phyloP scores from a whole-genome alignment of 2,113 vertebrate species.

The Mola mola region DNA sequence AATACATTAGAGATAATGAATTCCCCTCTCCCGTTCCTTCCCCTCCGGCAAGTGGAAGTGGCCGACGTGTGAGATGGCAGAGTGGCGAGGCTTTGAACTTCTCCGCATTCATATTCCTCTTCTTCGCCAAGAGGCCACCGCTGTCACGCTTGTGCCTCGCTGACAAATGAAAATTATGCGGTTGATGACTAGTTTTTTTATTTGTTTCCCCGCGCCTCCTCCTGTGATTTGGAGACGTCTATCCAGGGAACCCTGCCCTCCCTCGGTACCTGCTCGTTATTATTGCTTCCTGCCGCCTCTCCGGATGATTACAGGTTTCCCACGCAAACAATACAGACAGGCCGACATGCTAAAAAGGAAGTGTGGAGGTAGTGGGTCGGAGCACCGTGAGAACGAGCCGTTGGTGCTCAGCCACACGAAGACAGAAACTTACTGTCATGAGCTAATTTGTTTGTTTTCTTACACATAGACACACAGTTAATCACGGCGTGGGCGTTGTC shows the following conservation, averaged over 20 bases:
- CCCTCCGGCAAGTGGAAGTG: not conserved
- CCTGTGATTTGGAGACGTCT: conserved; percentile 35
- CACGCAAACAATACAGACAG: conserved; percentile 41
- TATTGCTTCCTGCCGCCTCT: conserved; percentile 6
- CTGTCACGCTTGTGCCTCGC: conserved; percentile 49
- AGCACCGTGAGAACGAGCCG: not conserved
- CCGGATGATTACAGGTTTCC: conserved; percentile 45
- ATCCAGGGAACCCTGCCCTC: not conserved
- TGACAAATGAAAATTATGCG: conserved; percentile 59
- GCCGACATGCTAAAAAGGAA: conserved; percentile 18
- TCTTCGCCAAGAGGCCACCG: conserved; percentile 19
- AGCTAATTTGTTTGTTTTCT: no score
- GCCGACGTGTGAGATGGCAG: not conserved
- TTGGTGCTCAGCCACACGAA: conserved; percentile 18
- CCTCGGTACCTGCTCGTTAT: conserved; percentile 37
- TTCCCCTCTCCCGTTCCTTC: conserved; percentile 10
- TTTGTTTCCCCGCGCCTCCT: conserved; percentile 24
- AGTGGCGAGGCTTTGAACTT: conserved; percentile 21
- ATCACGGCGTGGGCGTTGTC: conserved; percentile 16
- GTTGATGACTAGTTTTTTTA: conserved; percentile 46
- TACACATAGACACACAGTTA: conserved; percentile 8
- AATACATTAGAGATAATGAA: conserved; percentile 63
- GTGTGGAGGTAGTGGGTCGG: conserved; percentile 16
- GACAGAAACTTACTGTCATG: conserved; percentile 1
- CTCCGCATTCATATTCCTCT: conserved; percentile 18